Conservation (phyloP, 2,888 invertebrate genomes). For the Drosophila subsilvestris region DNA sequence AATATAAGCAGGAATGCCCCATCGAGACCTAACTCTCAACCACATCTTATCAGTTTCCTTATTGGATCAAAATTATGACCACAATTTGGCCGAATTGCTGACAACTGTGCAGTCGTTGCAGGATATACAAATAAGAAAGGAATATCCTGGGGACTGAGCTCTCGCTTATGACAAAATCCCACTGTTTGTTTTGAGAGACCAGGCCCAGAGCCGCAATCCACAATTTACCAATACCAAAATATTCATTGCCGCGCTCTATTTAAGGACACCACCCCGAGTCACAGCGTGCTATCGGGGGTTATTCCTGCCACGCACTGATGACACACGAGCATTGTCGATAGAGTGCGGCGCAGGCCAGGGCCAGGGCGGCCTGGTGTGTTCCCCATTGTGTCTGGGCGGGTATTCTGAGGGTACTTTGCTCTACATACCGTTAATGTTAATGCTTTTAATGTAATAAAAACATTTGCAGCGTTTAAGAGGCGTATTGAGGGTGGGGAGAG, state of each 20-base stretch:
- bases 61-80: neutral
- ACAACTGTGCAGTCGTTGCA: slow-evolving; percentile 15
- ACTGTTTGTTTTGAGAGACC: slow-evolving; percentile 61
- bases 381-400: slow-evolving; percentile 44
- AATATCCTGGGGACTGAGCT: slow-evolving; percentile 37
- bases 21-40: neutral
- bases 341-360: neutral
- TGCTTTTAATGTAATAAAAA: slow-evolving; percentile 80
- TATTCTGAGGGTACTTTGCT: slow-evolving; percentile 59
- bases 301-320: slow-evolving; percentile 67
- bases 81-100: neutral
- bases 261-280: slow-evolving; percentile 39
- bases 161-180: slow-evolving; percentile 62
- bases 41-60: neutral
- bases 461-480: slow-evolving; percentile 73
- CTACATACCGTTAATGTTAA: slow-evolving; percentile 78
- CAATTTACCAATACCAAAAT: slow-evolving; percentile 31
- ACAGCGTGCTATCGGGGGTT: slow-evolving; percentile 37
- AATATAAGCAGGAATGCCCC: neutral
- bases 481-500: slow-evolving; percentile 35
- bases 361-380: neutral
- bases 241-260: slow-evolving; percentile 59
- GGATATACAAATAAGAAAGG: slow-evolving; percentile 37
- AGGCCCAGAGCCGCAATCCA: slow-evolving; percentile 9
- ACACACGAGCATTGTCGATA: slow-evolving; percentile 67